Evolutionary conservation across 2,797 vertebrate species (phyloP), one percentile per base, ranked within the genome.

Genomic region (Hephaestus fuliginosus): DNA sequence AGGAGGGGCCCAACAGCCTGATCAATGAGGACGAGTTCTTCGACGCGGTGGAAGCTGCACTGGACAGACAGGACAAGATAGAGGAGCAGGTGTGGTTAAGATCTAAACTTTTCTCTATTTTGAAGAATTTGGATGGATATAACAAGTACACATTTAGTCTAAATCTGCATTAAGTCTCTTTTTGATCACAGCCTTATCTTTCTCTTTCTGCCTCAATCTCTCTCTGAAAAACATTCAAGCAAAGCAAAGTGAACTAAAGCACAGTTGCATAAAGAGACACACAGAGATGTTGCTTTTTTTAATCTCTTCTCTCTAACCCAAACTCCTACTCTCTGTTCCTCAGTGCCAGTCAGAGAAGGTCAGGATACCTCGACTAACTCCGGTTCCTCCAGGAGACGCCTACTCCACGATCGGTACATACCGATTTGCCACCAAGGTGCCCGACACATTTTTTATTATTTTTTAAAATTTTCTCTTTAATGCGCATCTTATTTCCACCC

Each of bases 11-110:
- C 53, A 97, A 98, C 89, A 97, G 97, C 91, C 94, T 98, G 81
- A 98, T 99, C 90, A 99, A 99, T 79, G 98, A 98, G 86, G 98
- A 99, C 57, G 98, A 99, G 88, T 99, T 99, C 91, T 99, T 98
- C 84, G 98, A 99, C 92, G 98, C 98, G 2, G 97, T 99, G 85
- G 98, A 99, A 94, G 98, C 98, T 83, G 97, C 97, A 61, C 95
- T 99, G 0, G 97, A 98, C 93, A 94, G 97, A 92, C 97, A 98
- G 88, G 97, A 98, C 92, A 98, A 98, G 95, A 98, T 98, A 90
- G 97, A 98, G 84, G 97, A 98, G 91, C 97, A 98, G 97, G 97
- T 98, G 95, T 33, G 87, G 48, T 46, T 28, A 36, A 58, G 22
- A 68, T 60, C 2, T 22, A 3, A 68, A 33, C 9, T 30, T 33